Evolutionary conservation across 2,113 vertebrate genomes (phyloP), one percentile per base, ranked within the genome.

Genomic region (Gorsachius goisagi): DNA sequence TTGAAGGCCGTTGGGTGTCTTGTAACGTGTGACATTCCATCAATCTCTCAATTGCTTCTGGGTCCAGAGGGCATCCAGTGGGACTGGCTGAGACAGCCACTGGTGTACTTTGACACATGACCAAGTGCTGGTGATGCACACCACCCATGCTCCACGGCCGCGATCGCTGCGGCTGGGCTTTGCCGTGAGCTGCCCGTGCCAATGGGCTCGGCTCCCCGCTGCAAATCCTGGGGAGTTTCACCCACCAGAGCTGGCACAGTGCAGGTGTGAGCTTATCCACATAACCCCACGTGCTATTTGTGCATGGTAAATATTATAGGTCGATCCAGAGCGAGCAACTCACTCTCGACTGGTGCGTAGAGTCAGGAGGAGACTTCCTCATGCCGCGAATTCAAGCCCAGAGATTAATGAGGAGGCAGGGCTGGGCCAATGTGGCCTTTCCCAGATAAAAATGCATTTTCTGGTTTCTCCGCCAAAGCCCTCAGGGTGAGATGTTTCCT

Each of bases 191-290:
- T n/a, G 41, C 41, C 49, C 3, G 4, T 17, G 55, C 9, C 3
- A 0, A 12, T 0, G 0, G 52, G 56, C 66, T 82, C n/a, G 17
- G 86, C 62, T 63, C n/a, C 53, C 28, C 0, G 0, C 49, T 44
- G 62, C 41, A 30, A 8, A 14, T 5, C 35, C 11, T 41, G 52
- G 12, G 14, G 10, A 15, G 20, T 18, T 50, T 80, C 26, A 52
- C 5, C 47, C 24, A 6, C 35, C 0, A 0, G 18, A 69, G 39
- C 47, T 28, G 77, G 66, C 32, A 33, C 1, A 5, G 47, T 59
- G 47, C 28, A 37, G 49, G 35, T 7, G 1, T 1, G 1, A 58
- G 41, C 39, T 69, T 47, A 47, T 35, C n/a, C 41, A 1, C 1
- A 50, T 26, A 50, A 79, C 8, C 20, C 11, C 0, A 0, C 0